A percentile compares a stretch with the other conserved stretches of the same genome.
phyloP scores from a whole-genome alignment of 2,113 vertebrate genomes.

The Pedionomus torquatus region DNA sequence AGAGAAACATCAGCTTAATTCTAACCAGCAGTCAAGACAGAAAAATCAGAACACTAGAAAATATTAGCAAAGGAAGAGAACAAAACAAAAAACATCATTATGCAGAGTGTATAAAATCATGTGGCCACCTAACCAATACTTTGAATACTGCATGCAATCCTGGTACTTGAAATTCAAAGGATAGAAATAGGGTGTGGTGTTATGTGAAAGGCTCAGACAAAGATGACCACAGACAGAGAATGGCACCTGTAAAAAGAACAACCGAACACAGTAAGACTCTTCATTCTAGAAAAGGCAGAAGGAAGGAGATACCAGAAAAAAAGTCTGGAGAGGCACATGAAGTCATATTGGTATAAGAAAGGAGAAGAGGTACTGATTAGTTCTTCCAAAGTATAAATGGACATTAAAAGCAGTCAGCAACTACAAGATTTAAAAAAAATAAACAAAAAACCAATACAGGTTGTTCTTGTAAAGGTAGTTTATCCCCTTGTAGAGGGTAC shows the following conservation, averaged over 20 bases:
- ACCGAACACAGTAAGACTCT: background rate
- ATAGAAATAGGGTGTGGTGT: background rate
- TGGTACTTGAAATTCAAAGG: background rate
- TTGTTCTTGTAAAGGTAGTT: background rate
- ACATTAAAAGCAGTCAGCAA: background rate
- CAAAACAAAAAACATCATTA: background rate
- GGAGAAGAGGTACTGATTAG: background rate
- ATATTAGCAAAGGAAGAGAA: background rate
- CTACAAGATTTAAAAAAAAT: background rate
- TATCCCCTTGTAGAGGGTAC: background rate
- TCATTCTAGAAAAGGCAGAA: background rate
- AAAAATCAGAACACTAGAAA: background rate
- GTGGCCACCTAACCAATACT: background rate
- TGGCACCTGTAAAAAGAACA: background rate
- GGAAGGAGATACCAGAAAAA: background rate
- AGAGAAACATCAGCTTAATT: background rate
- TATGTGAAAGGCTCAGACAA: background rate
- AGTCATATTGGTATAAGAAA: background rate
- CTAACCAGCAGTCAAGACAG: background rate
- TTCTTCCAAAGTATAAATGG: background rate
- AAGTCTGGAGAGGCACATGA: background rate
- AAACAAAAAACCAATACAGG: background rate
- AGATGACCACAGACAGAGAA: background rate
- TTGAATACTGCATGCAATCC: background rate
- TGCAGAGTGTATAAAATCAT: background rate